phyloP scores from a whole-genome alignment of 2,888 invertebrate genomes.

The Macrophya annulata region DNA sequence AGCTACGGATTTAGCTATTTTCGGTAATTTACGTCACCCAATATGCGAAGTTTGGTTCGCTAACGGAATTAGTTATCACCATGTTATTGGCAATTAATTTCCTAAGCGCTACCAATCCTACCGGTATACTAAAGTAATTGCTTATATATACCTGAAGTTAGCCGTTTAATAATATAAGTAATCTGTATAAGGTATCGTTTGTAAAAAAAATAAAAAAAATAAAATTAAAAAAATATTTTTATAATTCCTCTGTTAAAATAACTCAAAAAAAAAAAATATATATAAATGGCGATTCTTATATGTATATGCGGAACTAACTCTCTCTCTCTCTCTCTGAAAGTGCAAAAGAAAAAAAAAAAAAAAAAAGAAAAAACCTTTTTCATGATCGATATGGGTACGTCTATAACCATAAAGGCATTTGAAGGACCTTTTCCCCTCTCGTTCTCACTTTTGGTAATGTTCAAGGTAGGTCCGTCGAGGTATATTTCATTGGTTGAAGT shows the following conservation, averaged over 20 bases:
- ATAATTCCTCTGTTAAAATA: too few relatives aligned
- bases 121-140: constrained; percentile 2
- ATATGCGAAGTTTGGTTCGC: constrained; percentile 45
- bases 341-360: not conserved
- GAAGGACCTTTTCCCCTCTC: not conserved
- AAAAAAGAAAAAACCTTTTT: not conserved
- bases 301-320: too few relatives aligned
- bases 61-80: constrained; percentile 52
- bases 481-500: constrained; percentile 30
- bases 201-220: too few relatives aligned
- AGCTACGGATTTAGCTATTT: constrained; percentile 3
- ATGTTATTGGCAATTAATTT: constrained; percentile 54
- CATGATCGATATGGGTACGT: constrained; percentile 10
- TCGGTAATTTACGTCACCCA: constrained; percentile 48
- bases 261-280: too few relatives aligned
- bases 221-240: too few relatives aligned
- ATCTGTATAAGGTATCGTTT: not conserved
- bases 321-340: not conserved
- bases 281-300: too few relatives aligned
- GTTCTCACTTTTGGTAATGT: not conserved
- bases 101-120: not conserved
- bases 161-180: not conserved
- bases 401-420: not conserved
- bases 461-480: not conserved
- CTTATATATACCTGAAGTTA: not conserved